Evolutionary conservation across 2,797 vertebrate genomes (phyloP).

Genomic region (Cygnus olor): DNA sequence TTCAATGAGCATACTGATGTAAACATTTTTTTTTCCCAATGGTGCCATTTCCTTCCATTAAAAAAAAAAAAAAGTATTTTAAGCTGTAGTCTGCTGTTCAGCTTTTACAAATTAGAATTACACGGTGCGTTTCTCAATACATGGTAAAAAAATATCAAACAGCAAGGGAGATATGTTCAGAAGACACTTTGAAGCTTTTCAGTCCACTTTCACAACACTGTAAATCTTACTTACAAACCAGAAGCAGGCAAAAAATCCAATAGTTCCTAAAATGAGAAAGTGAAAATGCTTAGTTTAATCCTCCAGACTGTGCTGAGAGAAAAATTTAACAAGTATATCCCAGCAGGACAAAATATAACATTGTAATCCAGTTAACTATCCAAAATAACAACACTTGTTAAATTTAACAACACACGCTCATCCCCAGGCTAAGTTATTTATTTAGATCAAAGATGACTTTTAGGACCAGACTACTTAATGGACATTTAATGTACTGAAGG

Average conservation of each 20-base stretch:
- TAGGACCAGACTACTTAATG: background rate
- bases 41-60: background rate
- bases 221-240: conserved; percentile 82
- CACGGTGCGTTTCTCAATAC: conserved; percentile 26
- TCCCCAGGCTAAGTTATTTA: background rate
- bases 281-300: conserved; percentile 34
- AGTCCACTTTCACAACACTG: conserved; percentile 79
- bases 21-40: conserved; percentile 19
- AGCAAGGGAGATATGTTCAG: conserved; percentile 40
- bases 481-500: background rate
- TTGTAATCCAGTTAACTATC: conserved; percentile 1
- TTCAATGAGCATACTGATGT: conserved; percentile 14
- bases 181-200: conserved; percentile 57
- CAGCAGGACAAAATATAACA: background rate
- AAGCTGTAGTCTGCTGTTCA: conserved; percentile 20
- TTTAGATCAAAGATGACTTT: background rate
- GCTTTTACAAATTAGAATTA: conserved; percentile 44
- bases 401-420: background rate
- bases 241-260: conserved; percentile 79
- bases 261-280: conserved; percentile 74
- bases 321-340: background rate
- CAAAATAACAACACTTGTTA: conserved; percentile 6
- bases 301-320: background rate
- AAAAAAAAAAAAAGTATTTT: conserved; percentile 13
- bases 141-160: conserved; percentile 54